Conservation (phyloP, 2,113 vertebrate genomes). For the Alexandromys fortis region DNA sequence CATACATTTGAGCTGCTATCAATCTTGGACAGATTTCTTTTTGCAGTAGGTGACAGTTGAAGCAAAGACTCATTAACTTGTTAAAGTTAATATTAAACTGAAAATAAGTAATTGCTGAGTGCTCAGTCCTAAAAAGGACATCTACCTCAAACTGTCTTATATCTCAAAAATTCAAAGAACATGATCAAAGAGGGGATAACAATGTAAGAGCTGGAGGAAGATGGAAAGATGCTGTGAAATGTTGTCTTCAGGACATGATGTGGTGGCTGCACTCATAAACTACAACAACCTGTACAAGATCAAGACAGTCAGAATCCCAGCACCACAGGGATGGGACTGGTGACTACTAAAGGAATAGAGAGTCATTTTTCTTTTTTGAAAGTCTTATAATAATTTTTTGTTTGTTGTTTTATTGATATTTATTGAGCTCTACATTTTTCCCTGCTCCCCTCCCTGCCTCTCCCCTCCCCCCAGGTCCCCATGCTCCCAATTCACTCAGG, state of each 20-base stretch:
- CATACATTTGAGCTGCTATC: not conserved
- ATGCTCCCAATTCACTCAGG: too few species aligned
- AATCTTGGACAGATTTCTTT: not conserved
- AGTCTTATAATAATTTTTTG: too few species aligned
- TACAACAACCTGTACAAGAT: not conserved
- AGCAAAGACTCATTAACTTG: not conserved
- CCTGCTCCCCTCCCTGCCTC: too few species aligned
- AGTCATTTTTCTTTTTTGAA: not conserved
- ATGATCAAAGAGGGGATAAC: not conserved
- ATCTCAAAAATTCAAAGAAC: not conserved
- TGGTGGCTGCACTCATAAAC: not conserved
- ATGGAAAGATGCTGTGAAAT: not conserved
- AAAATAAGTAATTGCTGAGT: not conserved
- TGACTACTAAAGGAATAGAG: too few species aligned
- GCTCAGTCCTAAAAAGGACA: not conserved
- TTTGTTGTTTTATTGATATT: too few species aligned
- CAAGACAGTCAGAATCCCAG: not conserved
- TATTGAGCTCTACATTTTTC: too few species aligned
- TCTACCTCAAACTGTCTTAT: not conserved
- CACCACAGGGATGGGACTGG: not conserved
- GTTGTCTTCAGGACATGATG: not conserved
- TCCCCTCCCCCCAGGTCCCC: too few species aligned
- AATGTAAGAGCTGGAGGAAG: not conserved
- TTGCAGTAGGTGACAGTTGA: not conserved
- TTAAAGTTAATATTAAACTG: not conserved